Evolutionary conservation across 2,113 vertebrate species (phyloP).

Genomic region (Octodon degus): DNA sequence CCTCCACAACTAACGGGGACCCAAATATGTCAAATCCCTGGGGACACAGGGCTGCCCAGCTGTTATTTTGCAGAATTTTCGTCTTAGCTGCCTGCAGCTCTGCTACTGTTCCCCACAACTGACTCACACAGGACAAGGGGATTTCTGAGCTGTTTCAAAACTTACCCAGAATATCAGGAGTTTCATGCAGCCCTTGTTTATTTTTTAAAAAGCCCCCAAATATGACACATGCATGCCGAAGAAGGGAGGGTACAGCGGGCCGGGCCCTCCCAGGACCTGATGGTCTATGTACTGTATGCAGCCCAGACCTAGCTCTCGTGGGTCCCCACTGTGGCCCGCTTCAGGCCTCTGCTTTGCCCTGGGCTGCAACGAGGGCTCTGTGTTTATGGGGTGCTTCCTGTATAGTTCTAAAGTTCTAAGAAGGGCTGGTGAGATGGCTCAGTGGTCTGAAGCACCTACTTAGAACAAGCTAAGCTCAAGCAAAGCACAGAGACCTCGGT

Average conservation of each 20-base stretch:
- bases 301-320: background rate
- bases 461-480: too few relatives aligned
- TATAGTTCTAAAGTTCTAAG: background rate
- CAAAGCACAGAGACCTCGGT: too few relatives aligned
- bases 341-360: background rate
- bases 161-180: slow-evolving; percentile 70
- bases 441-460: too few relatives aligned
- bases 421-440: too few relatives aligned
- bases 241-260: background rate
- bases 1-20: background rate
- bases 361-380: background rate
- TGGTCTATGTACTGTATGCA: too few relatives aligned
- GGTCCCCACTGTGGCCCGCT: background rate
- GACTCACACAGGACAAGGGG: slow-evolving; percentile 82
- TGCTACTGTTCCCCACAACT: slow-evolving; percentile 70
- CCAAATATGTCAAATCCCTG: slow-evolving; percentile 22
- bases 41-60: slow-evolving; percentile 54
- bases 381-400: background rate
- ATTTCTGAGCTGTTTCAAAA: slow-evolving; percentile 80
- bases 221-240: background rate
- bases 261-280: background rate
- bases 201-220: slow-evolving; percentile 49
- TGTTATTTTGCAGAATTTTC: slow-evolving; percentile 67
- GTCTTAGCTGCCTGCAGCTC: slow-evolving; percentile 42
- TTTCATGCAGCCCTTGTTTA: slow-evolving; percentile 67